Base-by-base conservation (phyloP, 2,113 vertebrate genomes). In the Ciconia stormi region DNA sequence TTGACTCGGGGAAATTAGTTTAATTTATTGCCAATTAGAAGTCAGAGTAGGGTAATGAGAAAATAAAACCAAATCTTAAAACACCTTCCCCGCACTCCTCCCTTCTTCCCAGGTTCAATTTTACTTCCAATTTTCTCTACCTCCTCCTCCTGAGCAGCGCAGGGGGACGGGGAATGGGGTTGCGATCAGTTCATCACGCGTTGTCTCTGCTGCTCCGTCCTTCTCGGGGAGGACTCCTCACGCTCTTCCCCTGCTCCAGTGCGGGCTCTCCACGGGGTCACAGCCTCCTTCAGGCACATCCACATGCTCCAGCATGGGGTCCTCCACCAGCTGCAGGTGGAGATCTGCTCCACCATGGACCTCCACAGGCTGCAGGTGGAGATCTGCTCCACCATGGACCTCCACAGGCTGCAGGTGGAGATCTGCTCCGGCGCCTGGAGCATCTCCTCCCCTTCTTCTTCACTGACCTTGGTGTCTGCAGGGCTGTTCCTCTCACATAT, bases 341-440 rank as follows among this genome's bases (percentile, higher is more conserved):
- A 8, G 7, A 12, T 34, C 38, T 38, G 38, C 38, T 38, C 38
- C 38, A 38, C 38, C 38, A 38, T 38, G 38, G 38, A 38, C 38
- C 38, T 38, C 38, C 38, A 38, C 38, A 9, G 38, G 38, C 8
- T 38, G 38, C 38, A 38, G 38, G 38, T n/a, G n/a, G n/a, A n/a
- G n/a, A n/a, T n/a, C n/a, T n/a, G n/a, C n/a, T n/a, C n/a, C n/a
- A n/a, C n/a, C n/a, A n/a, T n/a, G n/a, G n/a, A n/a, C n/a, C n/a
- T n/a, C n/a, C n/a, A n/a, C n/a, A n/a, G n/a, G n/a, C n/a, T n/a
- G n/a, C n/a, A n/a, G n/a, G n/a, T n/a, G n/a, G n/a, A n/a, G n/a
- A n/a, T n/a, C 38, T 38, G 38, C 19, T 89, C 32, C 1, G 1
- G 34, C 0, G 0, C 17, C 66, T 52, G 27, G 9, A 76, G 34